Conservation (phyloP, 2,113 vertebrate species). For the Empidonax alnorum region DNA sequence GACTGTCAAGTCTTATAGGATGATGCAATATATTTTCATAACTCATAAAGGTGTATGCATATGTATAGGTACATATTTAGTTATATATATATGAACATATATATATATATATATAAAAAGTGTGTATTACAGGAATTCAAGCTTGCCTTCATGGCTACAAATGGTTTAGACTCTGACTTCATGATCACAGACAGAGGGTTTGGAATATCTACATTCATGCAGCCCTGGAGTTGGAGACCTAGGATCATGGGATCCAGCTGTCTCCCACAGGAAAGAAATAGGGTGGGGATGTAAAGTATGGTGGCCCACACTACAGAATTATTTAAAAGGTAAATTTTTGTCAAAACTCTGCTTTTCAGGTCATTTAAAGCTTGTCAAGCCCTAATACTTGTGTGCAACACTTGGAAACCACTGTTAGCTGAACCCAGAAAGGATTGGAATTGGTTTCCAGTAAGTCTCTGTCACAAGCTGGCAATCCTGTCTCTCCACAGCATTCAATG, state of each 20-base stretch:
- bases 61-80: neutral
- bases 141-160: neutral
- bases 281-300: neutral
- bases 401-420: neutral
- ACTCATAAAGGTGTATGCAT: neutral
- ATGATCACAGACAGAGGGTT: neutral
- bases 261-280: neutral
- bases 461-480: neutral
- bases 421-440: neutral
- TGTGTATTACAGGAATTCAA: neutral
- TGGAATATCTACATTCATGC: neutral
- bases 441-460: rapidly evolving
- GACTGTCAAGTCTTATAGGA: neutral
- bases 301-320: neutral
- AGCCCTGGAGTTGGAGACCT: neutral
- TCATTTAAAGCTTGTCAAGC: neutral
- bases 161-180: neutral
- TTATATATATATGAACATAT: too few relatives aligned
- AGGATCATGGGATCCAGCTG: neutral
- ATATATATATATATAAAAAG: too few relatives aligned
- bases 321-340: neutral
- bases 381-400: rapidly evolving
- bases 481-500: neutral
- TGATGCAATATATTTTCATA: neutral
- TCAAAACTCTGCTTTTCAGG: neutral